Evolutionary conservation across 2,113 vertebrate genomes (phyloP).

Genomic region (Pagrus major): DNA sequence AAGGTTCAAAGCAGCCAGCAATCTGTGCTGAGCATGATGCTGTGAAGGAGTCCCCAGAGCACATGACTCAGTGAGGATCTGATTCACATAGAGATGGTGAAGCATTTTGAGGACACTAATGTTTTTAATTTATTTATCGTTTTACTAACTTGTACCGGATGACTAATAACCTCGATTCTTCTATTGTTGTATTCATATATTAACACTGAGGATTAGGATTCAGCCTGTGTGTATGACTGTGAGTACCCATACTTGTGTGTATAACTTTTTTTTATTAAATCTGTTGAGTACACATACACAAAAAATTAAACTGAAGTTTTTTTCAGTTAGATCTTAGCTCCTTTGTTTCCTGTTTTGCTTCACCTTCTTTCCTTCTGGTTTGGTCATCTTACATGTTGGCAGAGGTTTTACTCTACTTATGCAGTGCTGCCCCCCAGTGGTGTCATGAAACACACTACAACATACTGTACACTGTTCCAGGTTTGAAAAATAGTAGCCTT

Average conservation of each 20-base stretch:
- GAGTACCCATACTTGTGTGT: background rate
- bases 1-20: slow-evolving; percentile 16
- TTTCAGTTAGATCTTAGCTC: background rate
- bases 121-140: background rate
- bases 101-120: background rate
- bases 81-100: background rate
- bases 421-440: slow-evolving; percentile 48
- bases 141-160: background rate
- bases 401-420: background rate
- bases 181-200: background rate
- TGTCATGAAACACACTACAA: background rate
- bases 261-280: background rate
- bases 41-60: background rate
- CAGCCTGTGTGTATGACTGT: background rate
- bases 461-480: slow-evolving; percentile 15
- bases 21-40: background rate
- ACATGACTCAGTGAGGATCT: background rate
- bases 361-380: too few species aligned
- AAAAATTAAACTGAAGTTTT: background rate
- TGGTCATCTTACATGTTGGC: background rate
- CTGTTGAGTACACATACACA: background rate
- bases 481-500: slow-evolving; percentile 84
- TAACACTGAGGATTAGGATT: background rate
- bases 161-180: background rate
- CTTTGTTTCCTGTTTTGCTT: background rate